These are phyloP conservation scores for Phengaris alcon DNA, from an alignment of 2,888 invertebrate genomes.

Conservation along the genomic window DNA sequence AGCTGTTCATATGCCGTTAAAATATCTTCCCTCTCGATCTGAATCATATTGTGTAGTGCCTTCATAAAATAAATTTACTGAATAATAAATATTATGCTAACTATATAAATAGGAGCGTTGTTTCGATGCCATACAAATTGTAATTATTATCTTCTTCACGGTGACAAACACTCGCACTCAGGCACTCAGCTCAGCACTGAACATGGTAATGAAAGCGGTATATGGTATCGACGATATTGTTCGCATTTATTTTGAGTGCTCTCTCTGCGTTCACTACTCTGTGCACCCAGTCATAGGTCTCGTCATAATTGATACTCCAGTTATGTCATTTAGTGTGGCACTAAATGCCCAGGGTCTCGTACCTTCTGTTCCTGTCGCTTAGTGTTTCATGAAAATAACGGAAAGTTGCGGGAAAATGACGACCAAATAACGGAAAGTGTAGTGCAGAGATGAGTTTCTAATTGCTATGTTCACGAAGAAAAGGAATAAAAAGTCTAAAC, in stretches of 20 bases:
- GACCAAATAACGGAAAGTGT: neutral
- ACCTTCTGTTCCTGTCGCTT: neutral
- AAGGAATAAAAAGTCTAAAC: conserved; percentile 19
- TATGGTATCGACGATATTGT: too few species aligned
- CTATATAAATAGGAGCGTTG: too few species aligned
- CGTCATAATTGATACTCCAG: conserved; percentile 21
- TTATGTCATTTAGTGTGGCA: conserved; percentile 8
- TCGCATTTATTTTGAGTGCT: neutral
- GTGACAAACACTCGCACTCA: too few species aligned
- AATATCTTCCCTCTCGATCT: too few species aligned
- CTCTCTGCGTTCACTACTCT: neutral
- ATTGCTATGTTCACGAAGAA: neutral
- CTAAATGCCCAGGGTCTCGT: neutral
- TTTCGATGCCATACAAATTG: too few species aligned
- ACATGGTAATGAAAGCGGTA: too few species aligned
- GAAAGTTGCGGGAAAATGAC: neutral
- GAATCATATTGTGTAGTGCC: too few species aligned
- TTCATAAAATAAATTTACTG: too few species aligned
- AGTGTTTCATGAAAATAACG: neutral
- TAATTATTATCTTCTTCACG: too few species aligned
- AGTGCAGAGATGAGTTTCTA: neutral
- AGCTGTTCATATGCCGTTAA: too few species aligned
- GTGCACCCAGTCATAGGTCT: conserved; percentile 13
- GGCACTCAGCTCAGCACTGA: too few species aligned
- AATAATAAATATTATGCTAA: too few species aligned